These are phyloP conservation scores for Chloroceryle amazona DNA, from an alignment of 2,797 vertebrate species.

Conservation along the genomic window DNA sequence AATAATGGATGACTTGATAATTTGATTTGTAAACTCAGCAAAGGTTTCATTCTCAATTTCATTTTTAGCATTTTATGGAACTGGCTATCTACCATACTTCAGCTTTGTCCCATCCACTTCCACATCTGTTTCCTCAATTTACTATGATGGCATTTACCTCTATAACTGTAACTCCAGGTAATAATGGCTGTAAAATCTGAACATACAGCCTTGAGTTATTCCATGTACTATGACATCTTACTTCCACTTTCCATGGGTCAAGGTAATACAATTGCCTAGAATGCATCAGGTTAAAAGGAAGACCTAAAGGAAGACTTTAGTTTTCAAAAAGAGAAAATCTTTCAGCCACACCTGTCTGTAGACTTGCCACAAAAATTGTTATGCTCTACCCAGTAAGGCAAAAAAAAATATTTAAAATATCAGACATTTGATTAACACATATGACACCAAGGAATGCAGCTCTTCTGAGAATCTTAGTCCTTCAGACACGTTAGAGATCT, in stretches of 20 bases:
- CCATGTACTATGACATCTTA: neutral
- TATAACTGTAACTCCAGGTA: neutral
- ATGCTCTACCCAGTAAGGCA: neutral
- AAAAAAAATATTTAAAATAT: neutral
- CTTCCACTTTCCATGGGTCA: neutral
- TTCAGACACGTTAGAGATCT: neutral
- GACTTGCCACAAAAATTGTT: neutral
- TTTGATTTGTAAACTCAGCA: neutral
- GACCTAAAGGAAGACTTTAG: neutral
- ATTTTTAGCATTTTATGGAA: neutral
- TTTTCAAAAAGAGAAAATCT: neutral
- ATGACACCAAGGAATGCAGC: neutral
- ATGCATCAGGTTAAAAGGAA: neutral
- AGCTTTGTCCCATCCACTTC: neutral
- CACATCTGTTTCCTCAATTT: neutral
- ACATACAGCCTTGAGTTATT: neutral
- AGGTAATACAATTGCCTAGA: neutral
- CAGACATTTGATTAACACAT: neutral
- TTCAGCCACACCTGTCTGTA: neutral
- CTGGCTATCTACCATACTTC: neutral
- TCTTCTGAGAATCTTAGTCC: neutral
- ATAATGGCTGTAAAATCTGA: neutral
- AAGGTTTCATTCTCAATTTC: neutral
- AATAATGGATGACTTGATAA: neutral
- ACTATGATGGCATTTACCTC: neutral